Percentiles rank a stretch among this genome's conserved stretches.
Evolutionary conservation across 2,888 invertebrate genomes (phyloP).

Genomic region (Trachelus stipa): DNA sequence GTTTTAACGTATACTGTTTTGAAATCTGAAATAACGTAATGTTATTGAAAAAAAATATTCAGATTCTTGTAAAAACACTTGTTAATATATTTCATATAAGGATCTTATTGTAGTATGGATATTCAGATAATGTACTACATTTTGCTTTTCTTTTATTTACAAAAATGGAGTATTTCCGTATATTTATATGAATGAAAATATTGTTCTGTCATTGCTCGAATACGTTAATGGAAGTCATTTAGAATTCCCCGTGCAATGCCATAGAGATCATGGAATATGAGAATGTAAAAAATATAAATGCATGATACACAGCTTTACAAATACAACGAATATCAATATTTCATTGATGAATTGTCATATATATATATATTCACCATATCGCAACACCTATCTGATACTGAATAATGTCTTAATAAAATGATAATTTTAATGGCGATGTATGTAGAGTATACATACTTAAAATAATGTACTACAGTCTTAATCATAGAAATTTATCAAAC

Average conservation of each 20-base stretch:
- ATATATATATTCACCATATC: neutral
- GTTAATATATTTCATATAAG: neutral
- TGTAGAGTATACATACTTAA: too few relatives aligned
- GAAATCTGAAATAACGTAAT: neutral
- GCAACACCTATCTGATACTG: too few relatives aligned
- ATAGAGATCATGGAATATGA: neutral
- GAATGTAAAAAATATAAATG: neutral
- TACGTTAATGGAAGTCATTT: neutral
- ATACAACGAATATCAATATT: neutral
- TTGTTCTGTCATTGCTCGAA: neutral
- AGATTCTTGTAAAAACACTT: neutral
- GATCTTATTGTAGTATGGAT: neutral
- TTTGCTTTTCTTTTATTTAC: neutral
- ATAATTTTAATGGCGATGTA: too few relatives aligned
- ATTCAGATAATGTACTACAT: neutral
- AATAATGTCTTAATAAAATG: too few relatives aligned
- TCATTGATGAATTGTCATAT: neutral
- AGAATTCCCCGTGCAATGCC: neutral
- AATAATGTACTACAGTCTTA: neutral
- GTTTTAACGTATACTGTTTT: neutral
- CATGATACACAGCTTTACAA: neutral
- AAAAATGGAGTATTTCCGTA: neutral
- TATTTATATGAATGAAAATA: neutral
- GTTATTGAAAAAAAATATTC: neutral
- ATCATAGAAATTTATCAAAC: neutral